phyloP scores from a whole-genome alignment of 2,888 invertebrate genomes.

The Leptopterna dolabrata region DNA sequence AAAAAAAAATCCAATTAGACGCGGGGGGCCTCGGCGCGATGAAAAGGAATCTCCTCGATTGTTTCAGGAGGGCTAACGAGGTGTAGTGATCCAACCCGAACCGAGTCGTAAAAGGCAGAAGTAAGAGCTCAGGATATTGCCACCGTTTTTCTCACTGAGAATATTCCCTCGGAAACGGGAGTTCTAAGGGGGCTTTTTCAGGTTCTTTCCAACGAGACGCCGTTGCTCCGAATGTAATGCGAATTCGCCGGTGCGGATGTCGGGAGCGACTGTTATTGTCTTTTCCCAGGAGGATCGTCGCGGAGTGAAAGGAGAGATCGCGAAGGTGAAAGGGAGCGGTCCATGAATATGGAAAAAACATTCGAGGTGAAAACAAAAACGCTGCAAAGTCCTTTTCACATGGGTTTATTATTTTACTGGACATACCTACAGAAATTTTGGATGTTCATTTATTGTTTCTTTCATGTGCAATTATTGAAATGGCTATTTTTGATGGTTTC shows the following conservation, averaged over 20 bases:
- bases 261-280: not conserved
- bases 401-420: too few relatives aligned
- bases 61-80: slow-evolving; percentile 33
- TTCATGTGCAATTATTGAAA: too few relatives aligned
- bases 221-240: not conserved
- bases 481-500: too few relatives aligned
- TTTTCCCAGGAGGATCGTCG: not conserved
- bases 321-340: not conserved
- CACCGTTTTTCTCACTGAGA: slow-evolving; percentile 35
- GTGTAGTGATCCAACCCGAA: not conserved
- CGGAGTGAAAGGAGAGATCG: not conserved
- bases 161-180: not conserved
- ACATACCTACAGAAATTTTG: too few relatives aligned
- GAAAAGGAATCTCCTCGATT: not conserved
- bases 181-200: not conserved
- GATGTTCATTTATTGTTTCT: too few relatives aligned
- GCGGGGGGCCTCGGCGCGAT: not conserved
- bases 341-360: not conserved
- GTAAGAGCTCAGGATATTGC: slow-evolving; percentile 31
- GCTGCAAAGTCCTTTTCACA: too few relatives aligned
- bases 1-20: not conserved
- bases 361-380: too few relatives aligned
- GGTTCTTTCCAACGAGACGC: not conserved
- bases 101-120: slow-evolving; percentile 3
- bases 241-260: not conserved